These are phyloP conservation scores for Rhinoderma darwinii DNA, from an alignment of 2,113 vertebrate genomes.

Conservation along the genomic window DNA sequence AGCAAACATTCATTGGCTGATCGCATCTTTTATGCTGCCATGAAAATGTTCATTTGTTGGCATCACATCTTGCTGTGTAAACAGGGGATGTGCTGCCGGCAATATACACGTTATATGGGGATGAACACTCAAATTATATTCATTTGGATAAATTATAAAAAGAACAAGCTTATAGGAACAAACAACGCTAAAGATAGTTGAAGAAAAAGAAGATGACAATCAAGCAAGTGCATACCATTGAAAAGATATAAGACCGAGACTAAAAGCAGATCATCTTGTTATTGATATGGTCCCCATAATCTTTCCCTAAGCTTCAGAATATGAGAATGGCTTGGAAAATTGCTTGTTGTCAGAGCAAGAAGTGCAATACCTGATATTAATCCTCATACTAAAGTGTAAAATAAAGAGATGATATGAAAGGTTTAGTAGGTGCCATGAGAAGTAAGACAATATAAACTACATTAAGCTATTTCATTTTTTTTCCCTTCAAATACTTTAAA, in stretches of 20 bases:
- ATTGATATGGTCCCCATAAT: neutral
- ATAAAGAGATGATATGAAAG: neutral
- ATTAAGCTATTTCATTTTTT: neutral
- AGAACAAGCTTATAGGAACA: no score
- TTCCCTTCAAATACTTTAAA: neutral
- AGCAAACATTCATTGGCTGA: no score
- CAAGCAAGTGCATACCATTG: neutral
- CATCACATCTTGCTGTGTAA: no score
- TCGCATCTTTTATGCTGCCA: no score
- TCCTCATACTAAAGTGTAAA: slow-evolving; percentile 3
- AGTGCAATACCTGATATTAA: neutral
- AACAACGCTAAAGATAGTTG: neutral
- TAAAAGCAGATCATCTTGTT: neutral
- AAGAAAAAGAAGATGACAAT: no score
- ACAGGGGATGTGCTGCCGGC: no score
- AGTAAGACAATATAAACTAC: neutral
- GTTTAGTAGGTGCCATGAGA: neutral
- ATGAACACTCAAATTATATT: no score
- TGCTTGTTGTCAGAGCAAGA: neutral
- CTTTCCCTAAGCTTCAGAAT: neutral
- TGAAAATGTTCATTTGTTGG: no score
- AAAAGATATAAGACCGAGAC: neutral
- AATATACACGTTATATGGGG: no score
- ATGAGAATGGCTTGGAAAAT: neutral
- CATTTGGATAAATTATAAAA: no score